phyloP scores from a whole-genome alignment of 1,140 invertebrate species.

The Coenobita brevimanus region DNA sequence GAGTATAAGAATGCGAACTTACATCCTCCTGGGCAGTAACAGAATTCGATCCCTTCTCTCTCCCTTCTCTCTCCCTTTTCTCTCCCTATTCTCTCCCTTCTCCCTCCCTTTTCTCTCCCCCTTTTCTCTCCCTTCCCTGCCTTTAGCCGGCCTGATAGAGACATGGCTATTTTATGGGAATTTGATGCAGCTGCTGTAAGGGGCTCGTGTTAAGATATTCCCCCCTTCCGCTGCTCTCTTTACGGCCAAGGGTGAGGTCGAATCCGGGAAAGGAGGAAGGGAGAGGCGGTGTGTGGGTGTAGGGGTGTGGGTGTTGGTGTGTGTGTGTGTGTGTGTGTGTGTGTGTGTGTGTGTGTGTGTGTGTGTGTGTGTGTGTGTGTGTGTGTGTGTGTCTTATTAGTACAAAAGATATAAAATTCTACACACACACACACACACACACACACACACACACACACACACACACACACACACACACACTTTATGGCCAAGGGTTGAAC shows the following conservation, averaged over 20 bases:
- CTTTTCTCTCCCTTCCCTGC: too few relatives aligned
- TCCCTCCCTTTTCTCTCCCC: too few relatives aligned
- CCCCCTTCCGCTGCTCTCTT: not conserved
- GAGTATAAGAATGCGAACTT: too few relatives aligned
- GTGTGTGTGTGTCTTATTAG: too few relatives aligned
- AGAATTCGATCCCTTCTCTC: too few relatives aligned
- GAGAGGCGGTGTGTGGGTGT: not conserved
- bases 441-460: not conserved
- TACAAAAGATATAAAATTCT: too few relatives aligned
- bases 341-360: constrained; percentile 3
- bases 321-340: not conserved
- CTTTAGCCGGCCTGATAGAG: not conserved
- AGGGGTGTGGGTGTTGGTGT: not conserved
- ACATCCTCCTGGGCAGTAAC: too few relatives aligned
- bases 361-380: not conserved
- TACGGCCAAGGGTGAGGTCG: not conserved
- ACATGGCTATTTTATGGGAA: constrained; percentile 11
- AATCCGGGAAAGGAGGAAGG: too few relatives aligned
- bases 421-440: not conserved
- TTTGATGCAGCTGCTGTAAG: constrained; percentile 19
- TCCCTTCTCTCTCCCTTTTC: too few relatives aligned
- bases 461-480: not conserved
- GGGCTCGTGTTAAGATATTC: constrained; percentile 1
- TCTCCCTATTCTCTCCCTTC: too few relatives aligned
- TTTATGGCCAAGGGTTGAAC: too few relatives aligned